A percentile compares a stretch with the other conserved stretches of the same genome.
phyloP scores from a whole-genome alignment of 2,888 invertebrate species.

The Lacanobia oleracea region DNA sequence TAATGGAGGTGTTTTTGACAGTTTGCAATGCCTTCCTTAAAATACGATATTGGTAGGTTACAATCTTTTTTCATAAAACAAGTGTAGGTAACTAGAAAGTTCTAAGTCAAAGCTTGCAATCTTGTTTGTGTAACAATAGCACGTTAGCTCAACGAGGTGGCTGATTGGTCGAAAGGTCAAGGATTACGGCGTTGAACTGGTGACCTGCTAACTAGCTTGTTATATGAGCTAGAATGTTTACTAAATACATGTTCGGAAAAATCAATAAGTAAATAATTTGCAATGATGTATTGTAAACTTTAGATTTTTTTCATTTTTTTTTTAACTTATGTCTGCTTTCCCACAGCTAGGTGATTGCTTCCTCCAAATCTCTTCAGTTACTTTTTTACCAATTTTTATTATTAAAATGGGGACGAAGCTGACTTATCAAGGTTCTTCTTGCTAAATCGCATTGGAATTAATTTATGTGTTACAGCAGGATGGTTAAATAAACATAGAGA shows the following conservation, averaged over 20 bases:
- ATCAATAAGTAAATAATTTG: too few species aligned
- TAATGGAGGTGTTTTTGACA: too few species aligned
- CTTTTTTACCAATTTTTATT: too few species aligned
- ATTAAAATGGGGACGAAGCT: not conserved
- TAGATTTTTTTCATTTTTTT: too few species aligned
- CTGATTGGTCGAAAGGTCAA: slow-evolving; percentile 47
- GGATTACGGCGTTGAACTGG: slow-evolving; percentile 11
- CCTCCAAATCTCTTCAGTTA: too few species aligned
- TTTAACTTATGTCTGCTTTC: too few species aligned
- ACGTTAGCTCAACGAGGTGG: slow-evolving; percentile 38
- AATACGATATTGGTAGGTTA: too few species aligned
- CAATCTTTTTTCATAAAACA: slow-evolving; percentile 20
- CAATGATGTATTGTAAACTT: too few species aligned
- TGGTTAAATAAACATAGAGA: not conserved
- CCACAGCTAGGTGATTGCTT: too few species aligned
- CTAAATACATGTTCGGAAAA: not conserved
- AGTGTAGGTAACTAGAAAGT: slow-evolving; percentile 41
- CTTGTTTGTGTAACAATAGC: slow-evolving; percentile 47
- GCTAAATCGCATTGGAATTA: not conserved
- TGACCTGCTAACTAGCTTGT: slow-evolving; percentile 16
- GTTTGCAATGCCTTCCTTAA: too few species aligned
- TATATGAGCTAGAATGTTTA: slow-evolving; percentile 9
- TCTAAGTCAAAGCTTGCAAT: slow-evolving; percentile 2
- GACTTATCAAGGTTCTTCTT: not conserved
- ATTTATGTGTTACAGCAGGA: too few species aligned